Evolutionary conservation across 2,113 vertebrate species (phyloP).

Genomic region (Malurus cyaneus): DNA sequence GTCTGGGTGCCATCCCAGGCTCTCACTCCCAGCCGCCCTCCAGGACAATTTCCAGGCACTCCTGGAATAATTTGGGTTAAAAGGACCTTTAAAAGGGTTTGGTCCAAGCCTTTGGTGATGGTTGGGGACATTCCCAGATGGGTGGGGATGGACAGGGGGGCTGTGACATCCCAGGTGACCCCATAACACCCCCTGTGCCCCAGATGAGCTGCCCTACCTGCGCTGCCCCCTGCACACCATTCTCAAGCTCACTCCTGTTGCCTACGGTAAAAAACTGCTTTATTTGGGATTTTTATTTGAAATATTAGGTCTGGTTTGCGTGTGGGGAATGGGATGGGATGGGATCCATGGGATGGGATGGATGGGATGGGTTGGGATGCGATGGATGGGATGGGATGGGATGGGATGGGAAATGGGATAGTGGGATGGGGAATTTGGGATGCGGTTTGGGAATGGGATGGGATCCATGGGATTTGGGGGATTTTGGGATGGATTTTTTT

Average conservation of each 20-base stretch:
- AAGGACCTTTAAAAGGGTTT: not conserved
- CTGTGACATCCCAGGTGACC: not conserved
- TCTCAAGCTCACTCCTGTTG: constrained; percentile 92
- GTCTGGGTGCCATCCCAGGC: not conserved
- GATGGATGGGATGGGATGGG: too few relatives aligned
- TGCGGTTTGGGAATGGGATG: too few relatives aligned
- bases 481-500: too few relatives aligned
- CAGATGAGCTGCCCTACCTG: constrained; percentile 94
- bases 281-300: rapidly evolving
- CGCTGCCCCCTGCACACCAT: constrained; percentile 94
- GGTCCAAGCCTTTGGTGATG: rapidly evolving
- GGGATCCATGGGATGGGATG: too few relatives aligned
- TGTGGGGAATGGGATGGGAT: too few relatives aligned
- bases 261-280: constrained; percentile 82
- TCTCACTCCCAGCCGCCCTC: not conserved
- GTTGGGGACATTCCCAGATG: not conserved
- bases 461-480: too few relatives aligned
- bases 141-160: not conserved
- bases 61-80: rapidly evolving
- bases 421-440: too few relatives aligned
- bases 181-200: not conserved
- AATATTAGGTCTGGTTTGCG: rapidly evolving
- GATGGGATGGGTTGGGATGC: too few relatives aligned
- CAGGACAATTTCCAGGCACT: not conserved
- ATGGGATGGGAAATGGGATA: too few relatives aligned